Base-by-base conservation (phyloP, 2,888 invertebrate genomes). In the Drosophila longiperda region DNA sequence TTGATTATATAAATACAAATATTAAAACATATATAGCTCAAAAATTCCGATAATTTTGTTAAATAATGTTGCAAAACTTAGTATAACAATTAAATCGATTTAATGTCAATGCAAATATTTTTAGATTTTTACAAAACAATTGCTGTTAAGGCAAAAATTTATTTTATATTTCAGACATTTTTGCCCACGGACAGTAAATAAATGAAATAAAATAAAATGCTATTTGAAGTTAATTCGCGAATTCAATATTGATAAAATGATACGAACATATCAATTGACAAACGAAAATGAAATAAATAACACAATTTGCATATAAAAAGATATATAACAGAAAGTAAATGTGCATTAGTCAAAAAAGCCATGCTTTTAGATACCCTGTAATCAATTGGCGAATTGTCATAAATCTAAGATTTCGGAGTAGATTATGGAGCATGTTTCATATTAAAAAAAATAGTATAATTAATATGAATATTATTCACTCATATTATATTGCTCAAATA, bases 301-400 rank as follows among this genome's bases (percentile, higher is more conserved):
- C 5, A 29, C 34, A 50, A 83, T 88, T 86, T 88, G 75, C 83
- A 88, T 83, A 75, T 78, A 78, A 74, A 66, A 26, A 60, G 57
- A 63, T 34, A 42, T 29, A 23, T 15, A 23, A 4, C 23, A 59
- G 45, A 67, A 42, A 12, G 5, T 8, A 17, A 49, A 26, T 15
- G 17, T 26, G 26, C 5, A 9, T 26, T 49, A 5, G 17, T 4
- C 5, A 6, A 26, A 3, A 8, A 26, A 17, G 11, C n/a, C 2
- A 6, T 4, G n/a, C 38, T 8, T 17, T 23, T 11, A 55, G 38
- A 40, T 29, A 55, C 15, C 55, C n/a, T 23, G n/a, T 38, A 54
- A 3, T 7, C 54, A 7, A 6, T 32, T 34, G 45, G 15, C 36
- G 15, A 36, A 1, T 2, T 36, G 7, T 36, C 36, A 36, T 3